phyloP scores from a whole-genome alignment of 2,113 vertebrate species.

The Clarias macrocephalus region DNA sequence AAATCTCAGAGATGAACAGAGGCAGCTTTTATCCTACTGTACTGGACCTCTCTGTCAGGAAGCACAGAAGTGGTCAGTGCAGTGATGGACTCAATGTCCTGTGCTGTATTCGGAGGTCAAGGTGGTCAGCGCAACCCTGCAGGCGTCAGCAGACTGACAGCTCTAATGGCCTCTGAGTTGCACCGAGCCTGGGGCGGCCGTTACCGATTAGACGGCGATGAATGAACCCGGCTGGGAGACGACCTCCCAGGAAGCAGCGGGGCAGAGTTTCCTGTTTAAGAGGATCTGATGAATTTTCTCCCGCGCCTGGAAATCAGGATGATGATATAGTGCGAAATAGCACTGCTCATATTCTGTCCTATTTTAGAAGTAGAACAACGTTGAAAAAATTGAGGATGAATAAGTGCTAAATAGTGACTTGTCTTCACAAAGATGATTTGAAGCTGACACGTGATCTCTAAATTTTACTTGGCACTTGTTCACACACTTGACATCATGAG shows the following conservation, averaged over 20 bases:
- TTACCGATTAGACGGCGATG: conserved; percentile 11
- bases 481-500: background rate
- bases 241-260: conserved; percentile 28
- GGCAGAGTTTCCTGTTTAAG: conserved; percentile 14
- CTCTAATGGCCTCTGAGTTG: conserved; percentile 13
- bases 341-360: background rate
- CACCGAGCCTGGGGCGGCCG: background rate
- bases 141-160: conserved; percentile 26
- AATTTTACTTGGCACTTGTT: background rate
- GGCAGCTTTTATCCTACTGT: background rate
- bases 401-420: background rate
- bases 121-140: conserved; percentile 10
- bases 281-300: background rate
- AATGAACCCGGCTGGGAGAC: conserved; percentile 27
- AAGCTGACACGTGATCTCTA: background rate
- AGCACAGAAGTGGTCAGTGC: background rate
- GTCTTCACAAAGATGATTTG: background rate
- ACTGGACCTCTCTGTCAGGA: background rate
- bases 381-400: background rate
- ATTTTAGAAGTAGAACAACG: background rate
- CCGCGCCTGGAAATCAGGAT: background rate
- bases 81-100: background rate
- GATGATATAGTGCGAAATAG: background rate
- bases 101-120: conserved; percentile 1
- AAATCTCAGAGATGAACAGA: background rate